These are phyloP conservation scores for Carlito syrichta DNA, from an alignment of 2,113 vertebrate species.

Conservation along the genomic window DNA sequence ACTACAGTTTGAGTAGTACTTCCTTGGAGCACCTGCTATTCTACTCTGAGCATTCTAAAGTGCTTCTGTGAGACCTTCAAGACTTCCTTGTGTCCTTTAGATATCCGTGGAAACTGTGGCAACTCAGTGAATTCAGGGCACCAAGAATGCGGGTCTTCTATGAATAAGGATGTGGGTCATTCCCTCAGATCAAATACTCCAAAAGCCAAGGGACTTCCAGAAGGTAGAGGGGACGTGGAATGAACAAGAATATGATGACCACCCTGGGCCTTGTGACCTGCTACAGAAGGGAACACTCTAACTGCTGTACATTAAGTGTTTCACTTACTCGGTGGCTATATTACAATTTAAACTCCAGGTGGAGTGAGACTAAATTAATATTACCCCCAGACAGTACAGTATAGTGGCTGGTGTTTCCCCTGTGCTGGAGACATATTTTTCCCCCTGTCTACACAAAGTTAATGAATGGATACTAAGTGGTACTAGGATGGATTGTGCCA, in stretches of 20 bases:
- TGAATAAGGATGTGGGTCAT: no score
- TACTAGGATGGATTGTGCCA: no score
- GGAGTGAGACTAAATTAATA: background rate
- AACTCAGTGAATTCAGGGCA: background rate
- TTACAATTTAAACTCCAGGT: background rate
- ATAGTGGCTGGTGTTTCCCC: background rate
- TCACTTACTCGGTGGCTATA: background rate
- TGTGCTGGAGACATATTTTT: no score
- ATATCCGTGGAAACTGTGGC: no score
- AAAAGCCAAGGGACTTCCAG: background rate
- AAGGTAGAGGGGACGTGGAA: background rate
- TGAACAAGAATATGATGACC: background rate
- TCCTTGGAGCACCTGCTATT: background rate
- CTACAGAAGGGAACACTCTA: background rate
- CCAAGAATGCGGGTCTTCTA: background rate
- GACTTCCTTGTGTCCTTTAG: background rate
- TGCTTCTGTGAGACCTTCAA: background rate
- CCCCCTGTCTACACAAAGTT: no score
- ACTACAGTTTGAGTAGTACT: accelerated
- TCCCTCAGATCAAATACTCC: no score
- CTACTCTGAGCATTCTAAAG: background rate
- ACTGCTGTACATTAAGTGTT: background rate
- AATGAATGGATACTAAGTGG: no score
- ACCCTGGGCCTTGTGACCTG: background rate
- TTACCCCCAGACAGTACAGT: background rate